Percentiles rank a stretch among this genome's conserved stretches.
Evolutionary conservation across 1,140 invertebrate species (phyloP).

Genomic region (Littorina saxatilis): DNA sequence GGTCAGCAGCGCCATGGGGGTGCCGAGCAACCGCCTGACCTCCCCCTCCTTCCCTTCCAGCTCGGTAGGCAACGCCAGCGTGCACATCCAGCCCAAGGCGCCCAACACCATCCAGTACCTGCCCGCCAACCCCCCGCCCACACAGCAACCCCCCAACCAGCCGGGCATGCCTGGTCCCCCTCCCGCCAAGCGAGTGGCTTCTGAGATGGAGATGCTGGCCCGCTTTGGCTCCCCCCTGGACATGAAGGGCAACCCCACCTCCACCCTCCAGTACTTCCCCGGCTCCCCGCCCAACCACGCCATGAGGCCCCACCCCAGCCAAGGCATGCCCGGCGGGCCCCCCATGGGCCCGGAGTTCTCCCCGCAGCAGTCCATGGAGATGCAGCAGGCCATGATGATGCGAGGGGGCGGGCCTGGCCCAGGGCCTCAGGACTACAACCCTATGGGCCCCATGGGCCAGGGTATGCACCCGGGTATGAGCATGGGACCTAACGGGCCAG

Average conservation of each 20-base stretch:
- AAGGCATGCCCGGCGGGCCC: constrained; percentile 55
- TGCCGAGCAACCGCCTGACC: constrained; percentile 10
- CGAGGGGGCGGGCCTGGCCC: constrained; percentile 62
- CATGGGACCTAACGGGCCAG: constrained; percentile 49
- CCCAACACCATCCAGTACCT: constrained; percentile 99
- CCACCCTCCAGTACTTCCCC: constrained; percentile 56
- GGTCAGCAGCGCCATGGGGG: background rate
- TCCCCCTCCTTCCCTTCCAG: constrained; percentile 54
- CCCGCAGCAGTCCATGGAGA: constrained; percentile 61
- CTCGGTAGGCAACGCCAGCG: constrained; percentile 74
- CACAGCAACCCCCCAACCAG: constrained; percentile 71
- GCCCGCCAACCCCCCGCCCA: constrained; percentile 81
- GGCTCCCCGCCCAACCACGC: constrained; percentile 55
- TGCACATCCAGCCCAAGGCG: constrained; percentile 92
- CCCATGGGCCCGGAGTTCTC: constrained; percentile 67
- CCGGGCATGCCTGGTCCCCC: background rate
- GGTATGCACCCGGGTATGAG: constrained; percentile 44
- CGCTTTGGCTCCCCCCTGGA: constrained; percentile 84
- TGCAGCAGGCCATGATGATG: constrained; percentile 60
- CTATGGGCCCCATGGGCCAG: constrained; percentile 43
- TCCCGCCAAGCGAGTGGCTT: constrained; percentile 80
- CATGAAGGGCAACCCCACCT: constrained; percentile 82
- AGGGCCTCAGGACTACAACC: constrained; percentile 37
- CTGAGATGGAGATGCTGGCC: constrained; percentile 93
- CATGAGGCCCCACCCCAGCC: constrained; percentile 44